phyloP scores from a whole-genome alignment of 2,888 invertebrate species.

The Rhodophaea formosa region DNA sequence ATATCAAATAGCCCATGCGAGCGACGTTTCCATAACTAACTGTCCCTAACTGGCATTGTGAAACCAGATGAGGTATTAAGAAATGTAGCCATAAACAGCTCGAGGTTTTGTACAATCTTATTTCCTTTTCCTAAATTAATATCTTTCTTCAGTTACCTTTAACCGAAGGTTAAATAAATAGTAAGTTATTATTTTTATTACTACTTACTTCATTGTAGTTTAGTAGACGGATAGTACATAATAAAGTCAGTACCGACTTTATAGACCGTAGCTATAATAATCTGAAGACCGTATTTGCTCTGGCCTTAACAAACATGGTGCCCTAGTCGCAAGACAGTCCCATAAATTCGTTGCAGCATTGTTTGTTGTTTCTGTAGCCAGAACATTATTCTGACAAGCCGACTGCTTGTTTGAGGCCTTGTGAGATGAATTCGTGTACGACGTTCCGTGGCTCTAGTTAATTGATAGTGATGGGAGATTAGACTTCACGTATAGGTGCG shows the following conservation, averaged over 20 bases:
- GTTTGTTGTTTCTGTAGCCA: not conserved
- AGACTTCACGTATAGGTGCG: not conserved
- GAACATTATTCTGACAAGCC: constrained; percentile 8
- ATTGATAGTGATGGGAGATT: constrained; percentile 15
- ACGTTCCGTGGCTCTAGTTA: constrained; percentile 7
- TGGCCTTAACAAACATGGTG: constrained; percentile 1
- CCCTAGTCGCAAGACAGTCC: constrained; percentile 2
- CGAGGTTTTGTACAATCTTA: not conserved
- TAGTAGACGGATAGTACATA: no score
- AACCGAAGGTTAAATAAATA: not conserved
- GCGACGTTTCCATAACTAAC: constrained; percentile 5
- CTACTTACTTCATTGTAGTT: no score
- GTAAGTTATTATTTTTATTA: not conserved
- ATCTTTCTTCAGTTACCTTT: not conserved
- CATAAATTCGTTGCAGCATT: constrained; percentile 10
- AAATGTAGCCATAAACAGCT: not conserved
- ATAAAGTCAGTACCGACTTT: no score
- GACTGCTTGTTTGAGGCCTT: not conserved
- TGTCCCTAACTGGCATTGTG: not conserved
- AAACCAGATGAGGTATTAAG: not conserved
- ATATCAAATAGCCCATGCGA: constrained; percentile 6
- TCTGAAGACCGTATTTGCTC: not conserved
- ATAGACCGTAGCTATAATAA: not conserved
- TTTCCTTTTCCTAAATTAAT: not conserved
- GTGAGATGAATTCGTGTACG: not conserved